Evolutionary conservation across 92 coral and sea anemone species (phyloP).

Genomic region (Palythoa grandiflora): DNA sequence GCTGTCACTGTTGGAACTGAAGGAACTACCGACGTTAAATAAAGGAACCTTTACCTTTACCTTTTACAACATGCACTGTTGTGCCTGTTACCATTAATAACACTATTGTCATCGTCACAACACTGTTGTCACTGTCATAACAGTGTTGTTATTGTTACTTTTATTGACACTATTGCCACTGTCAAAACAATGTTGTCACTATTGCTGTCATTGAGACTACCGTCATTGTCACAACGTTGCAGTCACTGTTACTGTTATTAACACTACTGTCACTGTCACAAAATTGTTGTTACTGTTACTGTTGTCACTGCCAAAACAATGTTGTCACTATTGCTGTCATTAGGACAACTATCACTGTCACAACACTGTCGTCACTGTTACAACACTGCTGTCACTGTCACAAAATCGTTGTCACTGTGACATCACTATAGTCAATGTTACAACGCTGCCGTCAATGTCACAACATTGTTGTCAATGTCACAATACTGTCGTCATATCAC

Average conservation of each 20-base stretch:
- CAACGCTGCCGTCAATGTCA: not conserved
- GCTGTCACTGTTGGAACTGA: no score
- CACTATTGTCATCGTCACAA: no score
- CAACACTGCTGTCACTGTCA: not conserved
- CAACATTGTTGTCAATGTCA: not conserved
- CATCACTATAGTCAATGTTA: no score
- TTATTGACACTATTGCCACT: not conserved
- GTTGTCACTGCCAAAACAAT: not conserved
- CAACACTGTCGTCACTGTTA: not conserved
- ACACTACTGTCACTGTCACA: not conserved
- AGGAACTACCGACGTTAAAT: no score
- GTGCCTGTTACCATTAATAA: no score
- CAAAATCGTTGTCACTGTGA: not conserved
- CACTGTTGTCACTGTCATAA: no score
- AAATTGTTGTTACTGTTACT: not conserved
- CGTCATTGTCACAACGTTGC: no score
- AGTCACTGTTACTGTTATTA: not conserved
- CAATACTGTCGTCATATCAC: not conserved
- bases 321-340: not conserved
- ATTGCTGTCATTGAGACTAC: not conserved
- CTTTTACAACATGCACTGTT: no score
- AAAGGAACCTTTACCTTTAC: no score
- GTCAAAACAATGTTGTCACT: no score
- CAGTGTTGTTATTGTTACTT: no score
- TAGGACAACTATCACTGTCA: not conserved